Evolutionary conservation across 2,888 invertebrate species (phyloP).

Genomic region (Stenotaenia linearis): DNA sequence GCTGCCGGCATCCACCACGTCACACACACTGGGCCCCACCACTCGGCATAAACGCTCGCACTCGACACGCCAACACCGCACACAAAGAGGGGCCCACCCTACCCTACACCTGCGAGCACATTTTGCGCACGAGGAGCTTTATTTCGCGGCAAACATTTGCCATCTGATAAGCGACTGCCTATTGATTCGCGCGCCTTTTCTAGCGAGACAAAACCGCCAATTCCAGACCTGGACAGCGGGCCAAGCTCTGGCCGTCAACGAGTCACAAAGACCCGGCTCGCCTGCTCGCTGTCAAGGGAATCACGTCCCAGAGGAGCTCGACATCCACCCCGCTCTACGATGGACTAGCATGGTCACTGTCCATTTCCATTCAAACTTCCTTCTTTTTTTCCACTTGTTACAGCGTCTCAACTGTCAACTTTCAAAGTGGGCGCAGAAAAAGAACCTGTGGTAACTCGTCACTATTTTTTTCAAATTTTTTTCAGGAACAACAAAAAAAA

Average conservation of each 20-base stretch:
- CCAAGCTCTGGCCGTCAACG: not conserved
- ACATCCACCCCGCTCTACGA: not conserved
- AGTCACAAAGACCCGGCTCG: not conserved
- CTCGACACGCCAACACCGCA: not conserved
- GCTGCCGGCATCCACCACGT: conserved; percentile 6
- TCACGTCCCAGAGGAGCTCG: not conserved
- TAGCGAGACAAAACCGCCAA: not conserved
- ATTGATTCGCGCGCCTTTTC: conserved; percentile 19
- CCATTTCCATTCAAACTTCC: not conserved
- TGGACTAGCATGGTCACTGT: not conserved
- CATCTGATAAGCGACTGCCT: conserved; percentile 27
- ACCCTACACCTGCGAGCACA: not conserved
- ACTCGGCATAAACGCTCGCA: not conserved
- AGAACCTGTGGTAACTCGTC: not conserved
- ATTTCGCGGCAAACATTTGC: conserved; percentile 31
- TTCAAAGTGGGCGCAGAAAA: not conserved
- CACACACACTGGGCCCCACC: not conserved
- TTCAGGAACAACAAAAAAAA: not conserved
- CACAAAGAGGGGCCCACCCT: not conserved
- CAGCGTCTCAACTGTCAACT: not conserved
- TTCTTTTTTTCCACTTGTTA: not conserved
- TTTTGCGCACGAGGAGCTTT: not conserved
- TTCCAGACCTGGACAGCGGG: not conserved
- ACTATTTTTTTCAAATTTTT: not conserved
- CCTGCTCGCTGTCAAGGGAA: not conserved